These are phyloP conservation scores for Lithosia quadra DNA, from an alignment of 2,888 invertebrate species.

Conservation along the genomic window DNA sequence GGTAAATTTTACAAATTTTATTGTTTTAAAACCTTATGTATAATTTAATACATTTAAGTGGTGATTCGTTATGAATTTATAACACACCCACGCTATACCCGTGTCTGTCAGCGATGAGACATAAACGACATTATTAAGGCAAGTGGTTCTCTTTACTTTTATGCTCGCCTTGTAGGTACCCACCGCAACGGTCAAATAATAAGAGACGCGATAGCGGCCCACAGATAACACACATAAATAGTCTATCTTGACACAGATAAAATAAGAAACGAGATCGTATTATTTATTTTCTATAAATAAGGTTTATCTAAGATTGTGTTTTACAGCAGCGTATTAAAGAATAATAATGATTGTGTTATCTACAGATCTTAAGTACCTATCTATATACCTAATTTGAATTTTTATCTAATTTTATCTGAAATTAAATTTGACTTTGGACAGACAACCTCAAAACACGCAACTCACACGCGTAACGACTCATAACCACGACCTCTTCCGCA, in stretches of 20 bases:
- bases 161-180: constrained; percentile 73
- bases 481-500: not conserved
- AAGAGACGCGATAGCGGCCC: constrained; percentile 64
- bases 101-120: constrained; percentile 47
- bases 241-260: constrained; percentile 50
- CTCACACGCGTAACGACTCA: not conserved
- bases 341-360: constrained; percentile 48
- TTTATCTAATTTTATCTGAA: not conserved
- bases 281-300: constrained; percentile 66
- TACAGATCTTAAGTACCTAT: constrained; percentile 24
- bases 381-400: not conserved
- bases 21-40: not conserved
- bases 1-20: not conserved
- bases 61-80: not conserved
- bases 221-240: constrained; percentile 59
- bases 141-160: constrained; percentile 69
- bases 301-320: constrained; percentile 64
- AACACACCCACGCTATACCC: constrained; percentile 34
- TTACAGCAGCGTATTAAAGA: constrained; percentile 58
- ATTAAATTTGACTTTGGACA: not conserved
- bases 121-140: constrained; percentile 70
- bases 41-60: not conserved
- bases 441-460: not conserved
- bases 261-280: constrained; percentile 61
- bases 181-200: constrained; percentile 42